phyloP scores from a whole-genome alignment of 2,888 invertebrate species.

The Busseola fusca region DNA sequence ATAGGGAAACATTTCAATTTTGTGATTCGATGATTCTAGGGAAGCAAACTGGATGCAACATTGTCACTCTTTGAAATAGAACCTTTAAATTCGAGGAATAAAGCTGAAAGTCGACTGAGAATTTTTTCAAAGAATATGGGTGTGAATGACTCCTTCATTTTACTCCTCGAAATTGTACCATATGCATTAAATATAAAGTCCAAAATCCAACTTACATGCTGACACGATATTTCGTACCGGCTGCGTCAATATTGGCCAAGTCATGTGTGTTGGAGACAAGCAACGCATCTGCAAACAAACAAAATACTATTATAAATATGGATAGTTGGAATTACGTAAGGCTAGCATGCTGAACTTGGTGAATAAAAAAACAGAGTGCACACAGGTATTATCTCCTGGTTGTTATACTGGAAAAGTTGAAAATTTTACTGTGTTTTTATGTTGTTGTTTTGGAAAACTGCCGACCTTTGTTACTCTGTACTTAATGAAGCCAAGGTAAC shows the following conservation, averaged over 20 bases:
- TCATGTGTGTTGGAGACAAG: conserved; percentile 73
- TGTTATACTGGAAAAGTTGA: conserved; percentile 2
- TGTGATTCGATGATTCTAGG: not conserved
- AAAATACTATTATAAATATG: conserved; percentile 61
- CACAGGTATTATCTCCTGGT: conserved; percentile 11
- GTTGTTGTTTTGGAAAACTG: not conserved
- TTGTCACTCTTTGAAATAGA: conserved; percentile 51
- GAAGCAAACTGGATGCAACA: conserved; percentile 18
- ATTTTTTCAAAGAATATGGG: conserved; percentile 42
- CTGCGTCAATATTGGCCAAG: conserved; percentile 70
- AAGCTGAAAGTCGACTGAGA: conserved; percentile 61
- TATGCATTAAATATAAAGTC: conserved; percentile 53
- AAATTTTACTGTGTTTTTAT: conserved; percentile 11
- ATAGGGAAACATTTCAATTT: conserved; percentile 34
- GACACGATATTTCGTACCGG: conserved; percentile 60
- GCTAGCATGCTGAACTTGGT: conserved; percentile 12
- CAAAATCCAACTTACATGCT: conserved; percentile 70
- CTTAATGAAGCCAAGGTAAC: not conserved
- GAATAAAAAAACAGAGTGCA: conserved; percentile 21
- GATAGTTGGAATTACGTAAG: conserved; percentile 40
- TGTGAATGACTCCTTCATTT: conserved; percentile 25
- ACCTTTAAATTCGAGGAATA: conserved; percentile 49
- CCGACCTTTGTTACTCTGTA: not conserved
- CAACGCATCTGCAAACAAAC: conserved; percentile 80
- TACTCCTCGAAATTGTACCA: conserved; percentile 42